Evolutionary conservation across 1,140 invertebrate species (phyloP).

Genomic region (Colletes latitarsis): DNA sequence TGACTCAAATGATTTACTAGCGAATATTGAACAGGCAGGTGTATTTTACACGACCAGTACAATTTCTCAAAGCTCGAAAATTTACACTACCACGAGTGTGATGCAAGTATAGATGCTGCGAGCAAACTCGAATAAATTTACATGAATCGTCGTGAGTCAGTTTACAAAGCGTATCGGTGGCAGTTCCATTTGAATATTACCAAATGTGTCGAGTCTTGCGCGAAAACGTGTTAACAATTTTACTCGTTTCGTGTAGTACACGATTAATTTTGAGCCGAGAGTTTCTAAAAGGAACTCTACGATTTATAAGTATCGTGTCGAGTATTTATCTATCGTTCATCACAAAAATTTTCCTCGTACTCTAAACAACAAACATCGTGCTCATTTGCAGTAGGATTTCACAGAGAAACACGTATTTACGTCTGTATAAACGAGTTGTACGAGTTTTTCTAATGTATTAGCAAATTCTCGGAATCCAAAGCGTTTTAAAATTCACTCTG

Average conservation of each 20-base stretch:
- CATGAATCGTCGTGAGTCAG: constrained; percentile 3
- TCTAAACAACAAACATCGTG: too few species aligned
- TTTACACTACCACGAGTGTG: background rate
- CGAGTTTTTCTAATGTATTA: background rate
- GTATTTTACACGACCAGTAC: background rate
- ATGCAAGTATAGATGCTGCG: too few species aligned
- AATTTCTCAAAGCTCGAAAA: background rate
- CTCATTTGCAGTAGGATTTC: too few species aligned
- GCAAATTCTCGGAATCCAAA: background rate
- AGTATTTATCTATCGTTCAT: too few species aligned
- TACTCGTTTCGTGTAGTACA: background rate
- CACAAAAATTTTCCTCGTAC: too few species aligned
- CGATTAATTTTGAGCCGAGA: background rate
- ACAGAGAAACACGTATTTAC: too few species aligned
- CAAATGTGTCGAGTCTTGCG: background rate
- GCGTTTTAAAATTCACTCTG: background rate
- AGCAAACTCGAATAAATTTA: constrained; percentile 13
- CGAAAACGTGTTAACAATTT: background rate
- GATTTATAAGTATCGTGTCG: too few species aligned
- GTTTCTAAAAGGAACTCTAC: too few species aligned
- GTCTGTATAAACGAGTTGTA: background rate
- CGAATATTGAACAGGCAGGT: background rate
- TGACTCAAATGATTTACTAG: background rate
- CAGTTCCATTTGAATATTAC: constrained; percentile 22
- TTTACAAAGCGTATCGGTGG: background rate